Evolutionary conservation across 2,888 invertebrate genomes (phyloP).

Genomic region (Hirtodrosophila cameraria): DNA sequence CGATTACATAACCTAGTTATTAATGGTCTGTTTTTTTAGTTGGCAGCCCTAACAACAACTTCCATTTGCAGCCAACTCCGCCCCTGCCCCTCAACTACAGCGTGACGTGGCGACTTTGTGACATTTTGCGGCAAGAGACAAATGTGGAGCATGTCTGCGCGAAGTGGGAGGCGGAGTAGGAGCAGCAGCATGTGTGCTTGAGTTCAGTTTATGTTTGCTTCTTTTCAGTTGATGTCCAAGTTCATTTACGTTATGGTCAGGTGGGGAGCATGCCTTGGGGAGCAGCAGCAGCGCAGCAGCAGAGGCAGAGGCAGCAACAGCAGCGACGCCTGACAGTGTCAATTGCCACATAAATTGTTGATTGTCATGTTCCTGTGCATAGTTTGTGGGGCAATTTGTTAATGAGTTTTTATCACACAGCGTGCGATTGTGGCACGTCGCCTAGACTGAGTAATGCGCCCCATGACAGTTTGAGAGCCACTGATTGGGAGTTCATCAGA

Average conservation of each 20-base stretch:
- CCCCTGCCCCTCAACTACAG: slow-evolving; percentile 26
- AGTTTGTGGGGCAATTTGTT: slow-evolving; percentile 71
- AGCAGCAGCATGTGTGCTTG: not conserved
- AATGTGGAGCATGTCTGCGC: slow-evolving; percentile 57
- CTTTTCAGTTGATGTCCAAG: slow-evolving; percentile 33
- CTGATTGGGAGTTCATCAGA: too few relatives aligned
- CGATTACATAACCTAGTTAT: slow-evolving; percentile 73
- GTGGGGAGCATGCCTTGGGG: slow-evolving; percentile 54
- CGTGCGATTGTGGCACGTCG: not conserved
- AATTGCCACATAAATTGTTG: slow-evolving; percentile 60
- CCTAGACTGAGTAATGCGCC: slow-evolving; percentile 22
- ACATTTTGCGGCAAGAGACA: slow-evolving; percentile 56
- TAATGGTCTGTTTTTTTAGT: slow-evolving; percentile 62
- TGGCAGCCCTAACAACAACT: slow-evolving; percentile 12
- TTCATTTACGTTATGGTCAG: slow-evolving; percentile 71
- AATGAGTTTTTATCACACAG: slow-evolving; percentile 64
- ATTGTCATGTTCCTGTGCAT: slow-evolving; percentile 49
- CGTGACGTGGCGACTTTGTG: slow-evolving; percentile 74
- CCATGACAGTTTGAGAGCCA: slow-evolving; percentile 43
- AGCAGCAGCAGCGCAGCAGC: slow-evolving; percentile 5
- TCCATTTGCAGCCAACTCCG: slow-evolving; percentile 4
- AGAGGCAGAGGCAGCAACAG: slow-evolving; percentile 27
- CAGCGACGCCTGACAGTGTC: slow-evolving; percentile 52
- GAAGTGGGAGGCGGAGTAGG: not conserved
- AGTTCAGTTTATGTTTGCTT: slow-evolving; percentile 20